Evolutionary conservation across 1,140 invertebrate genomes (phyloP), one percentile per base, ranked within the genome.

Genomic region (Pogonognathellus flavescens): DNA sequence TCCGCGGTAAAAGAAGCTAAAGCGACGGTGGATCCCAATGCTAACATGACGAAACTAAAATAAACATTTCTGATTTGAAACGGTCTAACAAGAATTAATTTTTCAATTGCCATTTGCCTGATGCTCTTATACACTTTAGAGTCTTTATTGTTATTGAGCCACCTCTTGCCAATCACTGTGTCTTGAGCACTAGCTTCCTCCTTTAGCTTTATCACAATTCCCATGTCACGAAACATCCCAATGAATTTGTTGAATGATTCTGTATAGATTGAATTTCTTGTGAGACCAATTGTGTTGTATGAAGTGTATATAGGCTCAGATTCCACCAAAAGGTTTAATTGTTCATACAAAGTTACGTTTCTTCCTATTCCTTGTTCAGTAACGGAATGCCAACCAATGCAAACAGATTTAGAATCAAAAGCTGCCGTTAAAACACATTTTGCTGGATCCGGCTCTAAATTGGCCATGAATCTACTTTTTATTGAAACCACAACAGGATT

Each of bases 371-470:
- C 86, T 31, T 70, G 50, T 31, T 70, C 81, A 3, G 84, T 87
- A 3, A 87, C 86, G 18, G 80, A 83, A 22, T 50, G 22, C 86
- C 86, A 87, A 3, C 84, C 86, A 55, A 87, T 62, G 22, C 86
- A 87, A 16, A 62, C 84, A 57, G 18, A 41, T 52, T 83, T 84
- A 7, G n/a, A 6, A 20, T 82, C 57, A 10, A 87, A 1, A 7
- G 81, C 31, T 20, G 86, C 57, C 14, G 22, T 50, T n/a, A 87
- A 16, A 14, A 87, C 84, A 25, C 86, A 87, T 83, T 52, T 72
- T 0, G 55, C 86, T 9, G 86, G 85, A 60, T 83, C 60, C 8
- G 80, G 86, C 20, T 87, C 83, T 5, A 85, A 22, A 62, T 87
- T 72, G 1, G 4, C 5, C 59, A 82, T 84, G 50, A 87, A 87